Evolutionary conservation across 2,888 invertebrate genomes (phyloP).

Genomic region (Leptinotarsa rubiginosa): DNA sequence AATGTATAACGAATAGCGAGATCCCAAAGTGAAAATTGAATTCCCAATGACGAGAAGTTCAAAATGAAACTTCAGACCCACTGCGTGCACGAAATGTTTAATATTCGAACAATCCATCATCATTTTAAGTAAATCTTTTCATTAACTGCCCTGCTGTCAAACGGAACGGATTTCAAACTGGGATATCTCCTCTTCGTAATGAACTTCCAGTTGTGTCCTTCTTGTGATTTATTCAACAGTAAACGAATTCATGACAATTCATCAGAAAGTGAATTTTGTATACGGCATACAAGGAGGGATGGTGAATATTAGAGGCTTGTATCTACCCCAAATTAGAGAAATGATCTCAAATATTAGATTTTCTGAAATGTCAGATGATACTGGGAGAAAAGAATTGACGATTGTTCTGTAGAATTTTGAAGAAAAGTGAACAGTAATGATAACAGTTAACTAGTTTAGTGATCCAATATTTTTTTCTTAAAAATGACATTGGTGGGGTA

Average conservation of each 20-base stretch:
- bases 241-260: background rate
- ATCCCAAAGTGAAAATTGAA: background rate
- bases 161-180: constrained; percentile 50
- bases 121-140: constrained; percentile 60
- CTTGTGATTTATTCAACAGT: constrained; percentile 10
- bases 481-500: no score
- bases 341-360: no score
- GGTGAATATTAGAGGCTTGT: background rate
- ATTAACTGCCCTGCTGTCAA: constrained; percentile 60
- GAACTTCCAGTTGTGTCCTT: constrained; percentile 46
- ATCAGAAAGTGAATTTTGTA: background rate
- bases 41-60: background rate
- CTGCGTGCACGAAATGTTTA: constrained; percentile 51
- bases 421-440: no score
- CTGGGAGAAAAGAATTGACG: no score
- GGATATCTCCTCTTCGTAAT: constrained; percentile 52
- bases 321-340: background rate
- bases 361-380: no score
- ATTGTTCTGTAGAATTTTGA: no score
- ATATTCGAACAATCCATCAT: constrained; percentile 60
- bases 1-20: background rate
- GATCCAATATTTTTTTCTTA: no score
- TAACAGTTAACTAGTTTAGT: no score
- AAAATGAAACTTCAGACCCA: constrained; percentile 1
- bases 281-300: background rate